Evolutionary conservation across 2,888 invertebrate genomes (phyloP).

Genomic region (Calliopum simillimum): DNA sequence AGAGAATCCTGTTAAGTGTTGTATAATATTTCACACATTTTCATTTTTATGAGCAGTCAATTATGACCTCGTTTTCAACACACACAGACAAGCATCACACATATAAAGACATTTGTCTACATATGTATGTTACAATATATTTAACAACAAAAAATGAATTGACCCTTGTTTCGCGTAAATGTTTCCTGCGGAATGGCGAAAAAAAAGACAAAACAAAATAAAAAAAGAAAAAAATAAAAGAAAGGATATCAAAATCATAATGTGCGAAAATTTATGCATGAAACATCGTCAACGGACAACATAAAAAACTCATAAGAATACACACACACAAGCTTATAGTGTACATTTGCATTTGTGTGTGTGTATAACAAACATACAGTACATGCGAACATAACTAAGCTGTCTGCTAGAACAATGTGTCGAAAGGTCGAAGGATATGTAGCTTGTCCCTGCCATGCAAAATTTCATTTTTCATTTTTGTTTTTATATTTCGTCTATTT

Average conservation of each 20-base stretch:
- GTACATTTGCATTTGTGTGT: background rate
- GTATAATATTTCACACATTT: conserved; percentile 4
- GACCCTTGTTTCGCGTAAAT: conserved; percentile 13
- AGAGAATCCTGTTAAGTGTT: background rate
- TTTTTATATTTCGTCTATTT: background rate
- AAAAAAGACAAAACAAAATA: background rate
- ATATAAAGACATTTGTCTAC: conserved; percentile 37
- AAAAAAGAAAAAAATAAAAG: background rate
- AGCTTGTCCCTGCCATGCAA: conserved; percentile 5
- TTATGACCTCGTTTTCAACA: conserved; percentile 45
- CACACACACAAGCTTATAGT: conserved; percentile 6
- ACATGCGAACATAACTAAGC: background rate
- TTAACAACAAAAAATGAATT: conserved; percentile 17
- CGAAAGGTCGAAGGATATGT: conserved; percentile 5
- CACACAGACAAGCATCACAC: conserved; percentile 15
- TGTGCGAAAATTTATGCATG: conserved; percentile 23
- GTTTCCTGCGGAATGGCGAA: background rate
- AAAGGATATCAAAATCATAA: conserved; percentile 20
- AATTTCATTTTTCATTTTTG: background rate
- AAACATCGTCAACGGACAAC: conserved; percentile 16
- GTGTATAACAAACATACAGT: conserved; percentile 9
- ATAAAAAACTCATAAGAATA: background rate
- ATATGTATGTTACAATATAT: conserved; percentile 41
- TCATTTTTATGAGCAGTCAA: conserved; percentile 43
- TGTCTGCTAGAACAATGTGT: conserved; percentile 13